These are phyloP conservation scores for Eilema griseolum DNA, from an alignment of 2,888 invertebrate species.

Conservation along the genomic window DNA sequence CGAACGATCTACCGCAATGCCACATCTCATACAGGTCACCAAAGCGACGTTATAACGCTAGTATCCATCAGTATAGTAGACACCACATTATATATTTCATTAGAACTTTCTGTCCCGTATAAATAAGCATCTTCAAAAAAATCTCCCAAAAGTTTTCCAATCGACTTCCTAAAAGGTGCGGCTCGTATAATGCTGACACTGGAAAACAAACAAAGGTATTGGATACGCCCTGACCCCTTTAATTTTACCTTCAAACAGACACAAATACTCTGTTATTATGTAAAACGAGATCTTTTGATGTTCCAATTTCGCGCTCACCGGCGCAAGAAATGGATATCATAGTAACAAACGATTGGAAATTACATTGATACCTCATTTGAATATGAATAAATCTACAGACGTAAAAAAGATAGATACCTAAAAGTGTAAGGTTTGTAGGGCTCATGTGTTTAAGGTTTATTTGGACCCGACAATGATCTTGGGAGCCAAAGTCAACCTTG, in stretches of 20 bases:
- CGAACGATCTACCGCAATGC: too few relatives aligned
- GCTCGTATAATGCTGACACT: neutral
- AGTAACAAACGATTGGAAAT: neutral
- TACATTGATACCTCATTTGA: neutral
- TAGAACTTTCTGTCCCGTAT: neutral
- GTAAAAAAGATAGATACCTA: neutral
- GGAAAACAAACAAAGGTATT: neutral
- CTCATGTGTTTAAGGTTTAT: too few relatives aligned
- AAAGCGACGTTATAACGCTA: too few relatives aligned
- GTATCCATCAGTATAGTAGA: neutral
- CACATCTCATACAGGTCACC: too few relatives aligned
- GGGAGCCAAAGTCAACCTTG: too few relatives aligned
- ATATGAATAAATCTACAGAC: neutral
- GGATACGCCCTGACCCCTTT: neutral
- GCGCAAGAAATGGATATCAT: neutral
- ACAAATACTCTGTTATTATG: constrained; percentile 3
- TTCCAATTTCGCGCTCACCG: neutral
- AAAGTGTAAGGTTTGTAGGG: too few relatives aligned
- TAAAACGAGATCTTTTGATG: constrained; percentile 9
- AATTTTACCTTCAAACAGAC: neutral
- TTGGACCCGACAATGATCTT: too few relatives aligned
- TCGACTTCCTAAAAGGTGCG: neutral
- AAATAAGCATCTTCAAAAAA: constrained; percentile 1
- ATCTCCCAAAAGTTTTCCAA: neutral
- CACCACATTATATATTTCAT: neutral